Evolutionary conservation across 2,888 invertebrate genomes (phyloP).

Genomic region (Drosophila yooni): DNA sequence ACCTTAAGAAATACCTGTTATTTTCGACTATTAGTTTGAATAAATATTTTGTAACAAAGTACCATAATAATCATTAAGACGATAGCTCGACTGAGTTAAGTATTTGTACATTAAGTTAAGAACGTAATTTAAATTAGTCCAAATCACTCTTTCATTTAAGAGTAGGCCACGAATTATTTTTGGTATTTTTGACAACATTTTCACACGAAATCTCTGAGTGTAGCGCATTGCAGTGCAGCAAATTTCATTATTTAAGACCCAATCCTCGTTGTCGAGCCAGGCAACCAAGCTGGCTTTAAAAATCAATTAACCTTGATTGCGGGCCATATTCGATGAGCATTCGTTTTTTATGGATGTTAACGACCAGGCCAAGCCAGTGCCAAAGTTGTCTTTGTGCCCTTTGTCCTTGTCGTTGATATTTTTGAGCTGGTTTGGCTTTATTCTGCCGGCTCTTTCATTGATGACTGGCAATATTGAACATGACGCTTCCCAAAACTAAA

Average conservation of each 20-base stretch:
- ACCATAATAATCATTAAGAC: not conserved
- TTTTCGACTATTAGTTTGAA: not conserved
- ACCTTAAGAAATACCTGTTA: not conserved
- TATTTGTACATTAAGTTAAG: not conserved
- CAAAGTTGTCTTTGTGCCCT: constrained; percentile 49
- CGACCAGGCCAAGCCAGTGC: constrained; percentile 13
- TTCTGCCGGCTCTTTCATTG: constrained; percentile 56
- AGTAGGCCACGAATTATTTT: not conserved
- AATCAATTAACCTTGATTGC: constrained; percentile 84
- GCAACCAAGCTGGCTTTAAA: constrained; percentile 66
- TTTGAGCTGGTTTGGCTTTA: constrained; percentile 11
- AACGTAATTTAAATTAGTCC: not conserved
- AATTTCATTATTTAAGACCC: constrained; percentile 69
- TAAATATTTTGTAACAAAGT: not conserved
- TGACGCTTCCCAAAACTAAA: constrained; percentile 64
- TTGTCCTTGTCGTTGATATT: constrained; percentile 43
- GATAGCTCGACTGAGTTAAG: not conserved
- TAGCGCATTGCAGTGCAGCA: constrained; percentile 45
- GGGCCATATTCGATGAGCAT: constrained; percentile 49
- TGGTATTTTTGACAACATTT: not conserved
- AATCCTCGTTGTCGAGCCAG: constrained; percentile 16
- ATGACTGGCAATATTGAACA: constrained; percentile 75
- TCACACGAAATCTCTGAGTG: not conserved
- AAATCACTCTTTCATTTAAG: not conserved
- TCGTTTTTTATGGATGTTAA: constrained; percentile 23